These are phyloP conservation scores for Cataglyphis rosenhaueri DNA, from an alignment of 2,888 invertebrate species.

Conservation along the genomic window DNA sequence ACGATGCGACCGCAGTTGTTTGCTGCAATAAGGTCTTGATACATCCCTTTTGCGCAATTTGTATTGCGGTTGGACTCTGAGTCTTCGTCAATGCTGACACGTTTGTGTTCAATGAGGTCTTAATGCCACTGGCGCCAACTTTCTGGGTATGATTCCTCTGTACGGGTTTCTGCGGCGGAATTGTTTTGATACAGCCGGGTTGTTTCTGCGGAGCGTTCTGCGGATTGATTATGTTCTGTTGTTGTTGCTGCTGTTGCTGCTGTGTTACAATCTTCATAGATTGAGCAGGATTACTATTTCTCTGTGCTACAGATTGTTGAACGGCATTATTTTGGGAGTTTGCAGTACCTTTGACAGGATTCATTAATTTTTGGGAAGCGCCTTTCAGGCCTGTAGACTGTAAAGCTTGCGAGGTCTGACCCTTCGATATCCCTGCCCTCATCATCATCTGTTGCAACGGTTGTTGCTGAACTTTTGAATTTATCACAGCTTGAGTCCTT, in stretches of 20 bases:
- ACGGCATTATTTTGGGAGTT: slow-evolving; percentile 73
- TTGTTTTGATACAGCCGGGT: slow-evolving; percentile 83
- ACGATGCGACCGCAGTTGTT: slow-evolving; percentile 49
- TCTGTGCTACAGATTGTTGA: slow-evolving; percentile 69
- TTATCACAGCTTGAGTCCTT: slow-evolving; percentile 66
- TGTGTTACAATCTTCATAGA: slow-evolving; percentile 87
- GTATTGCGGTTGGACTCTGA: slow-evolving; percentile 63
- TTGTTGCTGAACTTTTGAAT: slow-evolving; percentile 71
- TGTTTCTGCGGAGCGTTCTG: slow-evolving; percentile 78
- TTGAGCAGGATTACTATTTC: slow-evolving; percentile 80
- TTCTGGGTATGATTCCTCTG: slow-evolving; percentile 86
- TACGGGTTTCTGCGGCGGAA: slow-evolving; percentile 80
- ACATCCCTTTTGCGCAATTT: slow-evolving; percentile 71
- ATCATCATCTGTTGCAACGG: slow-evolving; percentile 80
- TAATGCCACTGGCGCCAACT: slow-evolving; percentile 85
- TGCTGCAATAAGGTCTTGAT: slow-evolving; percentile 78
- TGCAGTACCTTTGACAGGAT: slow-evolving; percentile 68
- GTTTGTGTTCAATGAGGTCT: slow-evolving; percentile 80
- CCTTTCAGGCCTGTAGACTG: slow-evolving; percentile 71
- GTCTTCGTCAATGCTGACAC: slow-evolving; percentile 75
- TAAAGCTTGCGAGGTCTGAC: slow-evolving; percentile 69
- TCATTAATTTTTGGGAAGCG: slow-evolving; percentile 73
- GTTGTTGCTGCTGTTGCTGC: slow-evolving; percentile 84
- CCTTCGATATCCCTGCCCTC: slow-evolving; percentile 78
- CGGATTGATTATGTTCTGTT: slow-evolving; percentile 75